Base-by-base conservation (phyloP, 1,140 invertebrate species). In the Trigoniulus corallinus region DNA sequence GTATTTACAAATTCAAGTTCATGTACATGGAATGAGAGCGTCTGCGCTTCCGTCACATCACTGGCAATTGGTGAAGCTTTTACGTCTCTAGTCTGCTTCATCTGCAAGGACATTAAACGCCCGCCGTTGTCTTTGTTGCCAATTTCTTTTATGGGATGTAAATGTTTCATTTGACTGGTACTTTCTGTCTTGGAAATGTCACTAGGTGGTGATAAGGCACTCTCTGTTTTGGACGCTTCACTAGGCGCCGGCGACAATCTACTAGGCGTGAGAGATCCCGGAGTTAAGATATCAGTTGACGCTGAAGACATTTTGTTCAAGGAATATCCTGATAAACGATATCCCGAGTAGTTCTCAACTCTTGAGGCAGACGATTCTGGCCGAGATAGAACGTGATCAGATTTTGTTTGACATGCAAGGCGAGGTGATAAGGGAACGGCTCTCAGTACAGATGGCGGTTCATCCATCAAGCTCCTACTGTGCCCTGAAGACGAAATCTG, bases 161-260 rank as follows among this genome's bases (percentile, higher is more conserved):
- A 48, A 23, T 61, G 60, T 18, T 56, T 58, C 15, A 60, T 51
- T 25, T 64, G 60, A 3, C 61, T 55, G 21, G 56, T 54, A 42
- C 61, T 62, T 52, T 64, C 63, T 18, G 59, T 60, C 52, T 63
- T 64, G 22, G 61, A 62, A n/a, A 64, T 57, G 48, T 65, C 64
- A 48, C 61, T 60, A 25, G 62, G 61, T 26, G 61, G 63, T 4
- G 63, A 64, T 24, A 50, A 23, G 4, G 61, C 62, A 47, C 63
- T 62, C 46, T 65, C 63, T 24, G 63, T 61, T 44, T 64, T 64
- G 24, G 61, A 62, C 7, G 63, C 57, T 47, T 65, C 64, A 37
- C 59, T 62, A 10, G 63, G 62, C 21, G 64, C 63, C 4, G 64
- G 63, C 1, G 62, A 64, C 48, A 61, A 57, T 10, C 62, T 53